Conservation (phyloP, 35 echinoderm and acorn worm species). For the Ptychodera flava region DNA sequence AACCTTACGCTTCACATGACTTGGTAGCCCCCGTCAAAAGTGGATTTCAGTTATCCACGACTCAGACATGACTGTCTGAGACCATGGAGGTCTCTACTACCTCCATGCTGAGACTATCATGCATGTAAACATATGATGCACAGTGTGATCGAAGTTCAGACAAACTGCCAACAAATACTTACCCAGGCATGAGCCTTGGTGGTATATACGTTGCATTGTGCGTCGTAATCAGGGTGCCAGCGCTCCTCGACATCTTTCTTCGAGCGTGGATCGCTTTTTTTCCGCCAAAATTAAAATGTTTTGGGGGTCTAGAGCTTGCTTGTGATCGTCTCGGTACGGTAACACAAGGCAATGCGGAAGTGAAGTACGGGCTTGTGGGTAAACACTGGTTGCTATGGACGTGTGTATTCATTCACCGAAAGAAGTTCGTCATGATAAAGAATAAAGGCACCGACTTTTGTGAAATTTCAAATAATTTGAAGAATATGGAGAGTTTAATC, state of each 20-base stretch:
- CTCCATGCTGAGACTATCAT: too few relatives aligned
- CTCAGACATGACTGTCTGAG: too few relatives aligned
- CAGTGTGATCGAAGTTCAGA: neutral
- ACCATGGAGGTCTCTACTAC: too few relatives aligned
- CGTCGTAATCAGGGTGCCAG: constrained; percentile 84
- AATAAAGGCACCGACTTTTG: too few relatives aligned
- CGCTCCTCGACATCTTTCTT: constrained; percentile 78
- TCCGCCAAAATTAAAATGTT: too few relatives aligned
- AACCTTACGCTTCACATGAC: too few relatives aligned
- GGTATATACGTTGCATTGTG: constrained; percentile 88
- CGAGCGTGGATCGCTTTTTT: too few relatives aligned
- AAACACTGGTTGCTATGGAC: neutral
- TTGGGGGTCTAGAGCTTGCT: too few relatives aligned
- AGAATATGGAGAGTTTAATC: too few relatives aligned
- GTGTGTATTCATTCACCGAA: neutral
- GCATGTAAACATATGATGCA: neutral
- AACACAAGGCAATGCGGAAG: neutral
- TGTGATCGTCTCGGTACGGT: neutral
- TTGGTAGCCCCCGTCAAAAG: too few relatives aligned
- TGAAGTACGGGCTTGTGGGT: neutral
- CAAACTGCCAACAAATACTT: constrained; percentile 14
- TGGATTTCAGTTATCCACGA: too few relatives aligned
- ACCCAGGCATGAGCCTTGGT: constrained; percentile 95
- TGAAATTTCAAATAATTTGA: too few relatives aligned
- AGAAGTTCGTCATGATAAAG: neutral